Percentiles rank a stretch among this genome's conserved stretches.
These are phyloP conservation scores for Drosophila neutralis DNA, from an alignment of 2,888 invertebrate species.

Conservation along the genomic window DNA sequence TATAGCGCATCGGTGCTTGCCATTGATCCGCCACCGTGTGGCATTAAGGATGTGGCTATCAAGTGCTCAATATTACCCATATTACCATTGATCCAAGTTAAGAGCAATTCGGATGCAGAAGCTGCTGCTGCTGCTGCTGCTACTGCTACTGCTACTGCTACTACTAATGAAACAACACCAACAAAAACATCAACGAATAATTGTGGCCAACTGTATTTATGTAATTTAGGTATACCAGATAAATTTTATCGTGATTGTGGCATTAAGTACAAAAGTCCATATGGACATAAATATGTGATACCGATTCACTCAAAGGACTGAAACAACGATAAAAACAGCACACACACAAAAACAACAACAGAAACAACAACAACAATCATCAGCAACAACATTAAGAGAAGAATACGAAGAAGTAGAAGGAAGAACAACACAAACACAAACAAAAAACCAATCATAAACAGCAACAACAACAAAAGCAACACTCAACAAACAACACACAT, in stretches of 20 bases:
- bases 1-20: conserved; percentile 89
- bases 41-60: conserved; percentile 86
- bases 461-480: conserved; percentile 29
- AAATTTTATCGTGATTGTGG: conserved; percentile 91
- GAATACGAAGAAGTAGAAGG: conserved; percentile 15
- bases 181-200: conserved; percentile 81
- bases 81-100: conserved; percentile 87
- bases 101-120: conserved; percentile 22
- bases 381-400: conserved; percentile 43
- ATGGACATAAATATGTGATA: conserved; percentile 92
- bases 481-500: conserved; percentile 61
- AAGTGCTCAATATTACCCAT: conserved; percentile 90
- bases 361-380: conserved; percentile 42
- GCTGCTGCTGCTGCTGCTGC: conserved; percentile 20
- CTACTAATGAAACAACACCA: conserved; percentile 28
- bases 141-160: conserved; percentile 23
- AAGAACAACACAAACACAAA: conserved; percentile 28
- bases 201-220: conserved; percentile 91
- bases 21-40: conserved; percentile 90
- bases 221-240: conserved; percentile 93
- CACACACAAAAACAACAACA: conserved; percentile 36
- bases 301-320: conserved; percentile 87
- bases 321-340: conserved; percentile 76
- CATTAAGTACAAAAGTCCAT: conserved; percentile 93
- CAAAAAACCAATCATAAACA: conserved; percentile 22